phyloP scores from a whole-genome alignment of 2,888 invertebrate species.

The Drosophila stalkeri region DNA sequence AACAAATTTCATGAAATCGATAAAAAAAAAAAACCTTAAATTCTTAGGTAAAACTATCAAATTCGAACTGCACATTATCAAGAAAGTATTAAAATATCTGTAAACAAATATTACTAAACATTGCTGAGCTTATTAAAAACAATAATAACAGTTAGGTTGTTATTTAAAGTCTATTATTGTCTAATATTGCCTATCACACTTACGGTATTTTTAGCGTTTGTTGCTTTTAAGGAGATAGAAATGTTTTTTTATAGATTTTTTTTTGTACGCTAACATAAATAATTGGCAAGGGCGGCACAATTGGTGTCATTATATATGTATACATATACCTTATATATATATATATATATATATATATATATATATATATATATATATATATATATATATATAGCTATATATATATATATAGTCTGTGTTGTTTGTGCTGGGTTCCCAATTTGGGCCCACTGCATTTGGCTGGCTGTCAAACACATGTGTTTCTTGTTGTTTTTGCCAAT shows the following conservation, averaged over 20 bases:
- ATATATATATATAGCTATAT: background rate
- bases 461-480: conserved; percentile 19
- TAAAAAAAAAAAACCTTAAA: no score
- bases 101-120: background rate
- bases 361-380: background rate
- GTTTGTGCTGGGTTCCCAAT: background rate
- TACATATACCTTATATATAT: background rate
- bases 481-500: conserved; percentile 38
- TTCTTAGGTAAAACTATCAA: no score
- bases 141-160: background rate
- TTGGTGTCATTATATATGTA: background rate
- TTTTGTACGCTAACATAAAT: background rate
- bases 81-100: no score
- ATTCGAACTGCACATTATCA: no score
- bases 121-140: background rate
- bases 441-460: conserved; percentile 38
- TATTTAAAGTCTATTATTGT: background rate
- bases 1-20: no score
- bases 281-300: conserved; percentile 47
- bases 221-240: background rate
- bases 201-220: background rate
- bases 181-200: background rate
- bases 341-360: background rate
- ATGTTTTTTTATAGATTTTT: background rate
- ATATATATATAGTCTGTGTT: background rate